These are phyloP conservation scores for Nycteola revayana DNA, from an alignment of 2,888 invertebrate species.

Conservation along the genomic window DNA sequence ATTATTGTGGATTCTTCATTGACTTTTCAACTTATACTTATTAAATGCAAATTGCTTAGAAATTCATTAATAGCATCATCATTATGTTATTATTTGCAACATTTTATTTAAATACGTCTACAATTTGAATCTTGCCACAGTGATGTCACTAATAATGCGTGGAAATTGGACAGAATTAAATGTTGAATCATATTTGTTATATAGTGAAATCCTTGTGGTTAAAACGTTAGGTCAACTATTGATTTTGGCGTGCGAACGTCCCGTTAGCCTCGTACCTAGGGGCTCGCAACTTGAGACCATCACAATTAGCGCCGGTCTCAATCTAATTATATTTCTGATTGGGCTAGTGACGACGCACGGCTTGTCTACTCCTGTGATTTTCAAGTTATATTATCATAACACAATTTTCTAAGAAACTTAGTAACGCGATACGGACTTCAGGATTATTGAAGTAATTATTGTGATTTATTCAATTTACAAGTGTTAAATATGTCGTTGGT, in stretches of 20 bases:
- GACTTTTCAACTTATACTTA: constrained; percentile 3
- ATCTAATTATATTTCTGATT: constrained; percentile 81
- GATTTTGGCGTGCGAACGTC: constrained; percentile 52
- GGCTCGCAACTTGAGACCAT: constrained; percentile 73
- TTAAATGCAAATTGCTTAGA: too few relatives aligned
- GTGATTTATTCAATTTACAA: too few relatives aligned
- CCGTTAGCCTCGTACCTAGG: constrained; percentile 43
- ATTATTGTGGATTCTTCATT: constrained; percentile 9
- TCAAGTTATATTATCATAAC: constrained; percentile 20
- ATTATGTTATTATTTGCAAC: too few relatives aligned
- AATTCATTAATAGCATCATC: too few relatives aligned
- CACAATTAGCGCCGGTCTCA: constrained; percentile 72
- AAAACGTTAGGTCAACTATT: constrained; percentile 62
- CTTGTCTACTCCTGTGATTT: constrained; percentile 32
- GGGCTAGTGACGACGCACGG: constrained; percentile 50
- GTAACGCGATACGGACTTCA: constrained; percentile 1
- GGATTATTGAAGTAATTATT: too few relatives aligned
- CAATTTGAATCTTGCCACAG: too few relatives aligned
- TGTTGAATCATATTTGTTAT: constrained; percentile 43
- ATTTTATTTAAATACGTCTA: too few relatives aligned
- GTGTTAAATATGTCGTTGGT: too few relatives aligned
- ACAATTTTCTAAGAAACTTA: constrained; percentile 2
- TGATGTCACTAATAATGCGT: too few relatives aligned
- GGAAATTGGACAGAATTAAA: too few relatives aligned
- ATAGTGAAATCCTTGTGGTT: constrained; percentile 44